Evolutionary conservation across 2,797 vertebrate species (phyloP).

Genomic region (Oophaga sylvatica): DNA sequence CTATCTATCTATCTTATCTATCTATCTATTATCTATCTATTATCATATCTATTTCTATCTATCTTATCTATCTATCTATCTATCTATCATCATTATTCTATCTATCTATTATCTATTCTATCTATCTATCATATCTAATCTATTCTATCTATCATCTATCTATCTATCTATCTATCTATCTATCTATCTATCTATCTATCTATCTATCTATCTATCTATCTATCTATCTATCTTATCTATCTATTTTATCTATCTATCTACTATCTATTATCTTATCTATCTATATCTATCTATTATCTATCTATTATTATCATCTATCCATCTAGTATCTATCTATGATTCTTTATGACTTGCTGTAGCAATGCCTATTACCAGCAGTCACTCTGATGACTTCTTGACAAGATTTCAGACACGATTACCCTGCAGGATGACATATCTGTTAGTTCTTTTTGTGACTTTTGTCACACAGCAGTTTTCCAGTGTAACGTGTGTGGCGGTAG

Average conservation of each 20-base stretch:
- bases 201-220: no score
- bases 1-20: no score
- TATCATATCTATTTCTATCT: background rate
- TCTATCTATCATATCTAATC: no score
- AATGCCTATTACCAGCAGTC: background rate
- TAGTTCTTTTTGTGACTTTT: background rate
- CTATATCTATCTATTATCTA: background rate
- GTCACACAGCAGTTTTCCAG: background rate
- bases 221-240: no score
- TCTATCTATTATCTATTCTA: no score
- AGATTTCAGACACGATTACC: background rate
- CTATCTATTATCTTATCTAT: no score
- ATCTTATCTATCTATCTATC: conserved; percentile 2
- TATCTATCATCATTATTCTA: background rate
- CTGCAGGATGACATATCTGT: background rate
- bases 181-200: no score
- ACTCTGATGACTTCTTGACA: background rate
- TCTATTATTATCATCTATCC: background rate
- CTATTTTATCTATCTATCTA: no score
- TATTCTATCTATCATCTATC: no score
- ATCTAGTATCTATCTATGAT: background rate
- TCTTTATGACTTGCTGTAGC: background rate
- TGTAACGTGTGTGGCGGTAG: background rate
- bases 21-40: no score
- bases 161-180: no score